Conservation (phyloP, 2,113 vertebrate species). For the Prietella phreatophila region DNA sequence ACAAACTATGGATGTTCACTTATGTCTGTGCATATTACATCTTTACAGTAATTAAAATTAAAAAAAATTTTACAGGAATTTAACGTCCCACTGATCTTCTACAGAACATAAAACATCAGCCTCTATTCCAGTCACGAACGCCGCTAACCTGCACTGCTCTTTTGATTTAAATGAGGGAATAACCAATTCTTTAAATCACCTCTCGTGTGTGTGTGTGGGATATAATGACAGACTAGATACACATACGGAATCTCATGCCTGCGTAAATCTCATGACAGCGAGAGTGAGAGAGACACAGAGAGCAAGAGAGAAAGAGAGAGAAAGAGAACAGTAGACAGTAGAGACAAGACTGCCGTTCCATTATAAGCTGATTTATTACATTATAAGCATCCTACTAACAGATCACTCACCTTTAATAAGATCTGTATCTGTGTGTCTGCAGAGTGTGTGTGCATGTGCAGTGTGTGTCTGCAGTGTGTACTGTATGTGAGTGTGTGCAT, state of each 20-base stretch:
- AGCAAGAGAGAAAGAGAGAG: neutral
- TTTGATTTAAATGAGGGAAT: slow-evolving; percentile 32
- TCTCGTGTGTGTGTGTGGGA: neutral
- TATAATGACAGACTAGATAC: neutral
- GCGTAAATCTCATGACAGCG: neutral
- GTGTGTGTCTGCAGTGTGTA: no score
- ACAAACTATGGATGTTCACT: neutral
- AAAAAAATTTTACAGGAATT: neutral
- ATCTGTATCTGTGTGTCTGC: slow-evolving; percentile 26
- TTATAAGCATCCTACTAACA: slow-evolving; percentile 6
- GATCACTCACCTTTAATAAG: slow-evolving; percentile 25
- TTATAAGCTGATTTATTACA: slow-evolving; percentile 37
- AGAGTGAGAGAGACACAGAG: neutral
- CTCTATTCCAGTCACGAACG: slow-evolving; percentile 35
- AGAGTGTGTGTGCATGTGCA: neutral
- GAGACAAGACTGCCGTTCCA: slow-evolving; percentile 21
- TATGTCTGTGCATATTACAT: neutral
- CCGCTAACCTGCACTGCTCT: slow-evolving; percentile 16
- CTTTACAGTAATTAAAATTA: neutral
- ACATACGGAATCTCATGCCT: neutral
- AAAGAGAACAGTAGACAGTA: neutral
- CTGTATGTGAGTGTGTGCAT: neutral
- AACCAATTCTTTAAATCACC: neutral
- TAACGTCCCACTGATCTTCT: neutral
- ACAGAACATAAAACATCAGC: neutral